These are phyloP conservation scores for Eustalomyia histrio DNA, from an alignment of 2,888 invertebrate species.

Conservation along the genomic window DNA sequence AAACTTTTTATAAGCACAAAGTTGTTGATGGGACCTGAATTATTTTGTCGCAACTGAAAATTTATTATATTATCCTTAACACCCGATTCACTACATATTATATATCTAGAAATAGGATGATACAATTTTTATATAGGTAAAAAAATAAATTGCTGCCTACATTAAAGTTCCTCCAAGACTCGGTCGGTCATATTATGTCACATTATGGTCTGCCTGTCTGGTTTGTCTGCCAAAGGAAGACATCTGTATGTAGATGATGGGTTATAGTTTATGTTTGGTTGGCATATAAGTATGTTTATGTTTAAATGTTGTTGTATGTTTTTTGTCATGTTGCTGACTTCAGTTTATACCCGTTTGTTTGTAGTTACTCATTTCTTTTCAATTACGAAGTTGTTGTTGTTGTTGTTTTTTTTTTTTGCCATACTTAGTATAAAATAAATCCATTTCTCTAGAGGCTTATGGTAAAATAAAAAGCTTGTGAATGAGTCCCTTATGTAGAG, in stretches of 20 bases:
- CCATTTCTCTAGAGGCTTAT: constrained; percentile 46
- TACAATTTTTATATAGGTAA: no score
- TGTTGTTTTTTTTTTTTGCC: constrained; percentile 2
- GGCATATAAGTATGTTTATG: no score
- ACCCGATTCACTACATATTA: no score
- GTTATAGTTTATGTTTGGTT: constrained; percentile 35
- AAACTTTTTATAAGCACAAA: no score
- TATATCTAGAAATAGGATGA: no score
- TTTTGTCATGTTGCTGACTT: constrained; percentile 11
- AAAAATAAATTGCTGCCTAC: no score
- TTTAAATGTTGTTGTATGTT: background rate
- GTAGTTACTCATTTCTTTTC: constrained; percentile 44
- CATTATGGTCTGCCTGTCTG: constrained; percentile 35
- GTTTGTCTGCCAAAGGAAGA: constrained; percentile 42
- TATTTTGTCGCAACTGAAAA: no score
- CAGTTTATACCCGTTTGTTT: constrained; percentile 11
- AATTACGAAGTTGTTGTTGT: constrained; percentile 13
- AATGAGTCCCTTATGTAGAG: constrained; percentile 48
- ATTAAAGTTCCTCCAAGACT: no score
- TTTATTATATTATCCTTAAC: no score
- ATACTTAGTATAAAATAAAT: constrained; percentile 5
- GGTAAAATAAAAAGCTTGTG: constrained; percentile 38
- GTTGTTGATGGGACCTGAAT: no score
- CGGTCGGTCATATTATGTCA: constrained; percentile 9
- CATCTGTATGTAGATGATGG: constrained; percentile 43